Evolutionary conservation across 2,797 vertebrate species (phyloP).

Genomic region (Karalla daura): DNA sequence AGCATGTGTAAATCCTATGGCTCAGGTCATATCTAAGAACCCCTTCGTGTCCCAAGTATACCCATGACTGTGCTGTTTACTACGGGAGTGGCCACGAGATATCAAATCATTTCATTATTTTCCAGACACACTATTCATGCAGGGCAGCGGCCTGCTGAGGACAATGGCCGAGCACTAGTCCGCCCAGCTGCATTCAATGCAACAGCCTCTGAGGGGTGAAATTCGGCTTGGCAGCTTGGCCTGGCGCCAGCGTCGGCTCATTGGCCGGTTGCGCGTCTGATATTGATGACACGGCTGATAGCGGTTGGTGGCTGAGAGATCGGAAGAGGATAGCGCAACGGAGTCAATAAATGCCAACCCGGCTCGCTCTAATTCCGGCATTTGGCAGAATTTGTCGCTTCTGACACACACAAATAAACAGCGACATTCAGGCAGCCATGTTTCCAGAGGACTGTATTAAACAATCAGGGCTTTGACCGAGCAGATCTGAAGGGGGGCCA

Average conservation of each 20-base stretch:
- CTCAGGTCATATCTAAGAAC: neutral
- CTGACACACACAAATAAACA: neutral
- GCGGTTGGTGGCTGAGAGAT: constrained; percentile 48
- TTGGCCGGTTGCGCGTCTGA: constrained; percentile 58
- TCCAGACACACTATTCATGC: constrained; percentile 43
- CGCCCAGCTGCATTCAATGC: constrained; percentile 65
- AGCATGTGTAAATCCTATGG: neutral
- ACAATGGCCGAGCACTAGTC: constrained; percentile 57
- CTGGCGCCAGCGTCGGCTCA: constrained; percentile 53
- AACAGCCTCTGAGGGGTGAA: constrained; percentile 66
- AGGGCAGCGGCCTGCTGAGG: constrained; percentile 44
- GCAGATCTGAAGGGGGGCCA: neutral
- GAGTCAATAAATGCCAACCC: constrained; percentile 29
- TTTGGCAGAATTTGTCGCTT: neutral
- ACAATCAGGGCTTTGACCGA: neutral
- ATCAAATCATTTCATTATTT: constrained; percentile 32
- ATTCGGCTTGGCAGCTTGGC: constrained; percentile 72
- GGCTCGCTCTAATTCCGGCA: constrained; percentile 6
- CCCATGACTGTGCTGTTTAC: constrained; percentile 3
- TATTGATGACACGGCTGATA: constrained; percentile 48
- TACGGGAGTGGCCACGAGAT: constrained; percentile 7
- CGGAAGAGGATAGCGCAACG: constrained; percentile 32
- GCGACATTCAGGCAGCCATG: neutral
- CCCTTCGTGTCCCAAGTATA: neutral
- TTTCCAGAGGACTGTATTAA: neutral